Evolutionary conservation across 2,797 vertebrate species (phyloP).

Genomic region (Eupleurogrammus muticus): DNA sequence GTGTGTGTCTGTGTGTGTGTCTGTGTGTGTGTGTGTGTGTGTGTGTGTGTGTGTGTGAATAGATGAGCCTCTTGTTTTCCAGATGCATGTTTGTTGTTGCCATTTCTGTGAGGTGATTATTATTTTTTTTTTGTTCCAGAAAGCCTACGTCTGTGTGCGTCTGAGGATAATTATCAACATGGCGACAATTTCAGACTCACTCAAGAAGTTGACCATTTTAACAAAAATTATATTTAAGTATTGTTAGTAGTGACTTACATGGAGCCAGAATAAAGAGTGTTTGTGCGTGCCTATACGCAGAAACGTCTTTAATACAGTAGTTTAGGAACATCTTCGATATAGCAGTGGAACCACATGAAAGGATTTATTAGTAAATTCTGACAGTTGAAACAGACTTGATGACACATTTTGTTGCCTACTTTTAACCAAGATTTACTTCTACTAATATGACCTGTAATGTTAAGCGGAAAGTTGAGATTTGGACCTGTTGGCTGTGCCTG

Average conservation of each 20-base stretch:
- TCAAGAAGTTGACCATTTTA: constrained; percentile 11
- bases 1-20: constrained; percentile 43
- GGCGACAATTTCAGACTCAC: constrained; percentile 35
- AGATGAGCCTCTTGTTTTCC: constrained; percentile 66
- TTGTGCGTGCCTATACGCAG: too few species aligned
- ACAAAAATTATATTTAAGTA: neutral
- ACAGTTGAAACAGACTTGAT: too few species aligned
- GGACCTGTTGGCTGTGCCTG: neutral
- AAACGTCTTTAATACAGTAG: too few species aligned
- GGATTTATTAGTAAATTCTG: too few species aligned
- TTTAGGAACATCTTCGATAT: too few species aligned
- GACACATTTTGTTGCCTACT: too few species aligned
- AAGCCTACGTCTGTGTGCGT: constrained; percentile 8
- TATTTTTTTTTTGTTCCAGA: constrained; percentile 17
- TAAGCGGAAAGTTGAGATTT: neutral
- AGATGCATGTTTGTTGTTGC: constrained; percentile 19
- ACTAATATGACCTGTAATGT: neutral
- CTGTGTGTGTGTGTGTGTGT: too few species aligned
- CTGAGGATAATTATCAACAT: constrained; percentile 28
- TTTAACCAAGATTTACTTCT: too few species aligned
- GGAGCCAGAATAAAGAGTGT: too few species aligned
- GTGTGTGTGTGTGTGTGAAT: constrained; percentile 38
- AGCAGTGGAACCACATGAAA: too few species aligned
- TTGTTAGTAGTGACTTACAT: too few species aligned
- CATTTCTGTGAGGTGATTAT: constrained; percentile 8